Percentiles rank a stretch among this genome's conserved stretches.
These are phyloP conservation scores for Aramus guarauna DNA, from an alignment of 2,113 vertebrate genomes.

Conservation along the genomic window DNA sequence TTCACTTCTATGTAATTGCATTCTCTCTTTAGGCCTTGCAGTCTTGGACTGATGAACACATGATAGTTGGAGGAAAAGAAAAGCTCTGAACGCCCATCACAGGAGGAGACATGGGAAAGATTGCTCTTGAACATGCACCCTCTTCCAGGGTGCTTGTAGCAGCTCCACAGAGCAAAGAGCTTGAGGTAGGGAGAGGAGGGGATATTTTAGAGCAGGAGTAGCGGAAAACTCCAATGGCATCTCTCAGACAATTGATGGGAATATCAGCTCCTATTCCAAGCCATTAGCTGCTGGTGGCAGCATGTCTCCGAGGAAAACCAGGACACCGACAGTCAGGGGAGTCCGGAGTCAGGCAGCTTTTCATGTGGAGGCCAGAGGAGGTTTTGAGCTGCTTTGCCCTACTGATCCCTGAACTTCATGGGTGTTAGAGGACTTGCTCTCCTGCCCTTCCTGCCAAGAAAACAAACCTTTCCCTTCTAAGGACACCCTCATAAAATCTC, in stretches of 20 bases:
- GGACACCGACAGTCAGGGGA: background rate
- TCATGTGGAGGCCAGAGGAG: background rate
- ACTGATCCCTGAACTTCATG: background rate
- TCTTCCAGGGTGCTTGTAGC: background rate
- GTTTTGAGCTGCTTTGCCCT: background rate
- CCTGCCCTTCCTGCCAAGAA: constrained; percentile 29
- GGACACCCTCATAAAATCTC: background rate
- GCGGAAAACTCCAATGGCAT: background rate
- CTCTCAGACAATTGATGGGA: background rate
- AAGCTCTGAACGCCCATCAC: background rate
- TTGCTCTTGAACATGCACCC: background rate
- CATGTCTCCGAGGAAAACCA: background rate
- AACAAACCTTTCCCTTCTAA: background rate
- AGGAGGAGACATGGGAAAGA: background rate
- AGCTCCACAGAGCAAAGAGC: background rate
- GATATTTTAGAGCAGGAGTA: background rate
- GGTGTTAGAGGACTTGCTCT: constrained; percentile 2
- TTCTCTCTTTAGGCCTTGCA: background rate
- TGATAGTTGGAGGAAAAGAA: background rate
- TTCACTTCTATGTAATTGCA: background rate
- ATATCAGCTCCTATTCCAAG: background rate
- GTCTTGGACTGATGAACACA: background rate
- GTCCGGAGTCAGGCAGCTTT: background rate
- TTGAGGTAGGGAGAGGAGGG: background rate
- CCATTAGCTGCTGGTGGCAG: background rate